Evolutionary conservation across 2,113 vertebrate species (phyloP).

Genomic region (Alligator sinensis): DNA sequence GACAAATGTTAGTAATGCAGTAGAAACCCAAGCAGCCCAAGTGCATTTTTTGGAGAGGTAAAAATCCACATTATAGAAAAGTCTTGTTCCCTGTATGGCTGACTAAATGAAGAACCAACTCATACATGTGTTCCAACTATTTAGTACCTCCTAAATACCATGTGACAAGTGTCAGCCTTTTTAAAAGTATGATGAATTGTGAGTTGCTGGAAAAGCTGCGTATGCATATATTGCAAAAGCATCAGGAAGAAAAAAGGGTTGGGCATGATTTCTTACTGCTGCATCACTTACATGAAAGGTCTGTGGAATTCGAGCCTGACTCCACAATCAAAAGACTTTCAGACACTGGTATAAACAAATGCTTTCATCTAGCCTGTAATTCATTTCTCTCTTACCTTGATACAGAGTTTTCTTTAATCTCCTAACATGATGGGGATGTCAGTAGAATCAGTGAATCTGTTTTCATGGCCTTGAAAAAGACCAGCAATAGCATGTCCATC

Average conservation of each 20-base stretch:
- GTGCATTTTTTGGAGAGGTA: background rate
- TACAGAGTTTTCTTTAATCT: conserved; percentile 56
- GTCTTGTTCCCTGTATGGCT: background rate
- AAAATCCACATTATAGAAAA: background rate
- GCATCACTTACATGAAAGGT: conserved; percentile 68
- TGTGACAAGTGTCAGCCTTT: background rate
- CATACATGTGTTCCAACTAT: background rate
- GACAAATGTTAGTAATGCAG: background rate
- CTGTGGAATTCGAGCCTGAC: conserved; percentile 57
- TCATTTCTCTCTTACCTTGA: conserved; percentile 51
- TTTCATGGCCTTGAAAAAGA: conserved; percentile 1
- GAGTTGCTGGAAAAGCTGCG: conserved; percentile 39
- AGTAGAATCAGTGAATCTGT: conserved; percentile 25
- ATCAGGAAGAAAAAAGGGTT: conserved; percentile 48
- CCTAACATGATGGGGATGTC: conserved; percentile 1
- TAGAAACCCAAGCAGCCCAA: background rate
- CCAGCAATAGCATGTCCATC: background rate
- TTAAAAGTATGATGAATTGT: conserved; percentile 26
- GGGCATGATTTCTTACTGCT: conserved; percentile 36
- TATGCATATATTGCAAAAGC: background rate
- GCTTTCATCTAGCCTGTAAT: background rate
- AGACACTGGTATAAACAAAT: conserved; percentile 50
- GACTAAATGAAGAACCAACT: background rate
- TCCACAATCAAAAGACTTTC: conserved; percentile 59
- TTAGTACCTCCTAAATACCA: conserved; percentile 48